Evolutionary conservation across 2,888 invertebrate genomes (phyloP), one percentile per base, ranked within the genome.

Genomic region (Calliphora vomitoria): DNA sequence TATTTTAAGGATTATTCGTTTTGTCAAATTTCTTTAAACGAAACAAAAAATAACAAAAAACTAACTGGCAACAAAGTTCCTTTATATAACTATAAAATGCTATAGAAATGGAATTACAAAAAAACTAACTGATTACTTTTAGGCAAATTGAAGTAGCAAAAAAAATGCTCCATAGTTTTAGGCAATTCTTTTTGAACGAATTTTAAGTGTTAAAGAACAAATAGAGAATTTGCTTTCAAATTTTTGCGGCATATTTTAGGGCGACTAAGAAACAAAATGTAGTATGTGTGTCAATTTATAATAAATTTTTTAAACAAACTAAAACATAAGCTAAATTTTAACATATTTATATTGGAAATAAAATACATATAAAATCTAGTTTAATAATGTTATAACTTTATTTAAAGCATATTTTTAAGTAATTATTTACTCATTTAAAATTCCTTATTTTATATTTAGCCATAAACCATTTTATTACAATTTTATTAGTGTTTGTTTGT

Each of bases 1-100:
- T 71, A 76, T 78, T 81, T 76, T 35, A 68, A 3, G 13, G 50
- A 25, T 69, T 74, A 31, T 60, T 72, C 20, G 41, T 66, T 55
- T 64, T 69, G 41, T n/a, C 35, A 35, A 41, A 55, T 38, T 47
- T 4, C 13, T 18, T 20, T 58, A 35, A 64, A 41, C 35, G 15
- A 62, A 41, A 15, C 6, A 62, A 62, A 60, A 60, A n/a, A n/a
- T n/a, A 25, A 25, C 25, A 13, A 31, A 60, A 60, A 11, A 10
- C n/a, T 8, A 44, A 44, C 13, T 44, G 13, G 25, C 5, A 25
- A 5, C 15, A 60, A 31, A 38, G 25, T 38, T 64, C 13, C 38
- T 38, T 18, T n/a, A 15, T 38, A 15, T 8, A 8, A 55, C 20
- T 20, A 55, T 10, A 20, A 8, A 20, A 55, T 6, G 6, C 8